A percentile compares a stretch with the other conserved stretches of the same genome.
Conservation (phyloP, 1,140 invertebrate species). For the Lordiphosa mommai region DNA sequence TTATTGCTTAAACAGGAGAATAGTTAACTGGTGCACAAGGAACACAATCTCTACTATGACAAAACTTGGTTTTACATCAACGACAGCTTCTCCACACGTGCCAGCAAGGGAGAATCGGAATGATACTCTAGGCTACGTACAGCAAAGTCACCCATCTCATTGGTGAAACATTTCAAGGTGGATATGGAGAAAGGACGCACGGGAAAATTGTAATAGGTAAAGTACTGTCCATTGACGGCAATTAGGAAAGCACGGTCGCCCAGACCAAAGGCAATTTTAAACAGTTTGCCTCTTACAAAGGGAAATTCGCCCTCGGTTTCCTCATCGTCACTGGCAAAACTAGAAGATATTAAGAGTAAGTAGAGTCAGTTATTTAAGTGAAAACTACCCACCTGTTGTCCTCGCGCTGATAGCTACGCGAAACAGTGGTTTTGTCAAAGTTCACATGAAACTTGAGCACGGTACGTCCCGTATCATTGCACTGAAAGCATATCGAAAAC, state of each 20-base stretch:
- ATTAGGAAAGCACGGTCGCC: conserved; percentile 75
- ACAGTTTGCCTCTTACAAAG: conserved; percentile 71
- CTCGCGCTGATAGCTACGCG: conserved; percentile 64
- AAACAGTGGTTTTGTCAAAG: conserved; percentile 68
- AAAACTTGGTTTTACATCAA: conserved; percentile 45
- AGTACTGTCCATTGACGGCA: conserved; percentile 76
- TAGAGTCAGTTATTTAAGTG: neutral
- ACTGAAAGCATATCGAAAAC: conserved; percentile 77
- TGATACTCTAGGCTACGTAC: conserved; percentile 73
- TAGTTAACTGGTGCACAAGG: conserved; percentile 55
- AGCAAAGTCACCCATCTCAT: conserved; percentile 66
- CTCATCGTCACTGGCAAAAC: conserved; percentile 66
- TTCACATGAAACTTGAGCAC: conserved; percentile 71
- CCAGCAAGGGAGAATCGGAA: conserved; percentile 66
- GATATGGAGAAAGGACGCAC: conserved; percentile 67
- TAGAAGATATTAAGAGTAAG: neutral
- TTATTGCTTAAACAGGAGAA: neutral
- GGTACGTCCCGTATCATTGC: conserved; percentile 70
- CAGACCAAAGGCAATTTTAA: conserved; percentile 76
- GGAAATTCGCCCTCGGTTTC: conserved; percentile 78
- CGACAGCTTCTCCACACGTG: conserved; percentile 72
- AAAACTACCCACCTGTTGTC: conserved; percentile 53
- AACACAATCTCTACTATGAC: neutral
- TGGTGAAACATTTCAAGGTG: conserved; percentile 73
- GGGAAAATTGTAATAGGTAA: conserved; percentile 76